phyloP scores from a whole-genome alignment of 1,140 invertebrate genomes.

The Caenorhabditis tropicalis region DNA sequence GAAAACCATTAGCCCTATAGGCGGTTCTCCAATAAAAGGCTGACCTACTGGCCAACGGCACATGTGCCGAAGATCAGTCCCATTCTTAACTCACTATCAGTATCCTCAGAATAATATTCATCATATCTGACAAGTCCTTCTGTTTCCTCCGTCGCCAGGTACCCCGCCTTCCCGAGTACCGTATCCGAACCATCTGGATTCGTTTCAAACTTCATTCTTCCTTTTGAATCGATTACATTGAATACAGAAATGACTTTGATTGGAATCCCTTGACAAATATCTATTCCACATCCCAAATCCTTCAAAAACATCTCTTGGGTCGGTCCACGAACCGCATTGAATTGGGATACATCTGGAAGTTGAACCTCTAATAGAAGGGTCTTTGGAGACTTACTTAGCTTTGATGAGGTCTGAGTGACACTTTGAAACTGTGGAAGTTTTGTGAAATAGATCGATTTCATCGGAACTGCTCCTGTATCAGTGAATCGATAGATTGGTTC shows the following conservation, averaged over 20 bases:
- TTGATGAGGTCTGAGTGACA: background rate
- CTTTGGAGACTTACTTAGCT: background rate
- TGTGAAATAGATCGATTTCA: slow-evolving; percentile 7
- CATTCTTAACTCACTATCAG: background rate
- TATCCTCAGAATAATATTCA: slow-evolving; percentile 4
- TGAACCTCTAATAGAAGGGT: too few relatives aligned
- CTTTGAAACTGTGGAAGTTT: background rate
- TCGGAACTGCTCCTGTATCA: background rate
- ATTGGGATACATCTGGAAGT: background rate
- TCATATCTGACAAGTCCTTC: background rate
- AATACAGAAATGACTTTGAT: background rate
- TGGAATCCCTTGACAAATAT: background rate
- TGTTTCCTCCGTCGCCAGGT: background rate
- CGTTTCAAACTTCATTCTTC: background rate
- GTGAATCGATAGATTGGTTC: slow-evolving; percentile 11
- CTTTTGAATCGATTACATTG: background rate
- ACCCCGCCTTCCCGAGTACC: background rate
- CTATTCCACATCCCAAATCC: background rate
- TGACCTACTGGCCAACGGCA: too few relatives aligned
- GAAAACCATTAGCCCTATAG: too few relatives aligned
- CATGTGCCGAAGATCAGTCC: too few relatives aligned
- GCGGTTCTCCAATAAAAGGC: too few relatives aligned
- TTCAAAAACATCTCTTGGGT: background rate
- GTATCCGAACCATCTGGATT: background rate
- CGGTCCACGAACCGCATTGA: background rate